Conservation (phyloP, 2,888 invertebrate species). For the Xanthorhoe designata region DNA sequence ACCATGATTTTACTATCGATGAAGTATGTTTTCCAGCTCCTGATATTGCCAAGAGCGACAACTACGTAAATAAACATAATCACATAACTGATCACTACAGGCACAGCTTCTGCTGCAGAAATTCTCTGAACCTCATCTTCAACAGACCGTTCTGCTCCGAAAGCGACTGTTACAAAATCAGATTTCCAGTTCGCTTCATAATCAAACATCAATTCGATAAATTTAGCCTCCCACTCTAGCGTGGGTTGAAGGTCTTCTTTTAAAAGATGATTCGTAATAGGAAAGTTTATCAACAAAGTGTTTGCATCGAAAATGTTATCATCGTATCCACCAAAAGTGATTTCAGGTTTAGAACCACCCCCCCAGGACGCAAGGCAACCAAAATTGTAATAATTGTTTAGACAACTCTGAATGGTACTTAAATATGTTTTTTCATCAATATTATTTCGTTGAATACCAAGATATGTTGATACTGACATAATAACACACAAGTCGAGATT, state of each 20-base stretch:
- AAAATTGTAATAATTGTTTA: slow-evolving; percentile 71
- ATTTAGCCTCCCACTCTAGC: slow-evolving; percentile 91
- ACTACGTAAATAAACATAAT: slow-evolving; percentile 98
- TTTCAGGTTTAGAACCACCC: slow-evolving; percentile 94
- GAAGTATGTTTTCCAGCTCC: slow-evolving; percentile 84
- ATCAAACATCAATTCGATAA: slow-evolving; percentile 88
- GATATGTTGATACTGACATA: slow-evolving; percentile 82
- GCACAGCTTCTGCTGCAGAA: slow-evolving; percentile 93
- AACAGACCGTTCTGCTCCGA: slow-evolving; percentile 93
- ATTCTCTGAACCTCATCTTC: slow-evolving; percentile 96
- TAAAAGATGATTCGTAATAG: slow-evolving; percentile 90
- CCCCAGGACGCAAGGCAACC: slow-evolving; percentile 93
- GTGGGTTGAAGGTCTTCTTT: slow-evolving; percentile 85
- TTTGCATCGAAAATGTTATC: slow-evolving; percentile 75
- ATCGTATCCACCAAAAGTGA: slow-evolving; percentile 92
- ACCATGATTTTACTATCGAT: slow-evolving; percentile 93
- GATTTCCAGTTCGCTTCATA: slow-evolving; percentile 80
- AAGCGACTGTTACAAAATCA: slow-evolving; percentile 89
- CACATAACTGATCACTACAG: slow-evolving; percentile 94
- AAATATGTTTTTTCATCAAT: slow-evolving; percentile 82
- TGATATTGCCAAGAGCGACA: slow-evolving; percentile 92
- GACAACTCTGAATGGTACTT: slow-evolving; percentile 66
- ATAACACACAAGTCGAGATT: slow-evolving; percentile 89
- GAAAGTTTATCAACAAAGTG: slow-evolving; percentile 90
- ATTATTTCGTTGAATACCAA: slow-evolving; percentile 84